phyloP scores from a whole-genome alignment of 2,113 vertebrate genomes.

The Actenoides hombroni region DNA sequence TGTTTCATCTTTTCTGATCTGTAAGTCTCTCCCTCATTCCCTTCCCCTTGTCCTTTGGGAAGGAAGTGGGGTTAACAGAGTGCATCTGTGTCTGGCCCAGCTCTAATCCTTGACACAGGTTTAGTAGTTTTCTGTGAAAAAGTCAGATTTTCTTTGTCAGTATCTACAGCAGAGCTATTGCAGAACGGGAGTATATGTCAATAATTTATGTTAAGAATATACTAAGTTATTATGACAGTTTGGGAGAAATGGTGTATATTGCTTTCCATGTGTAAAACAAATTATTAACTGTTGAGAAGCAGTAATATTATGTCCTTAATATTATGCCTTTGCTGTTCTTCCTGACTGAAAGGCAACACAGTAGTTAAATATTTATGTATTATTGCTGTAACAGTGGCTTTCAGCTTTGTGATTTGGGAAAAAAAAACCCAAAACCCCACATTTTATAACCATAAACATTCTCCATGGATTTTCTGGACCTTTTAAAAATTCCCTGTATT shows the following conservation, averaged over 20 bases:
- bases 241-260: neutral
- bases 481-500: neutral
- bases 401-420: neutral
- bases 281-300: neutral
- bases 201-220: neutral
- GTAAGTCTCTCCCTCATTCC: too few species aligned
- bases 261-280: neutral
- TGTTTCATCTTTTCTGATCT: too few species aligned
- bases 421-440: neutral
- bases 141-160: neutral
- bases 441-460: neutral
- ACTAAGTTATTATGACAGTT: neutral
- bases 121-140: neutral
- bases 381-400: neutral
- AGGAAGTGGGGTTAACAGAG: too few species aligned
- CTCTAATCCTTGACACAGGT: too few species aligned
- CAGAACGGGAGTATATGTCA: neutral
- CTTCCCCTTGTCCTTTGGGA: too few species aligned
- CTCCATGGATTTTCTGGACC: neutral
- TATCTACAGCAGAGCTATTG: neutral
- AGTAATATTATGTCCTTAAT: neutral
- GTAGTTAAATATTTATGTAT: neutral
- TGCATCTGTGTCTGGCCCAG: too few species aligned
- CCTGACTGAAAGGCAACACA: neutral
- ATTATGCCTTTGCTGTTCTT: neutral